Conservation (phyloP, 2,797 vertebrate genomes). For the Galagoides demidoff region DNA sequence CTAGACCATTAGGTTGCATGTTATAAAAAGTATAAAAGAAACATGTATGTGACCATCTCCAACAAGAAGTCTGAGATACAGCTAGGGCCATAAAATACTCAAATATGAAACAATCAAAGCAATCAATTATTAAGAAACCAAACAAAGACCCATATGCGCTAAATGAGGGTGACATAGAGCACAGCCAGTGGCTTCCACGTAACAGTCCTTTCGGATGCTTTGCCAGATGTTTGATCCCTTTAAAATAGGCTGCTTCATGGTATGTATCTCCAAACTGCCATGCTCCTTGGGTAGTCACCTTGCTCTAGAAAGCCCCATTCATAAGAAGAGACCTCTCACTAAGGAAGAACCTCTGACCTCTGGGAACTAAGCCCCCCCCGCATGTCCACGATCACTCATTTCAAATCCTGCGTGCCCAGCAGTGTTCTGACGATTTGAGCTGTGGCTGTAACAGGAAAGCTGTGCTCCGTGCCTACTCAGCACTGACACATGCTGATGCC, state of each 20-base stretch:
- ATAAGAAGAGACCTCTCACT: neutral
- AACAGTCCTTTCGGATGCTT: neutral
- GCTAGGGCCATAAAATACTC: neutral
- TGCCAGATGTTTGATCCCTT: neutral
- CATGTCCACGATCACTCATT: neutral
- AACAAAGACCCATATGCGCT: neutral
- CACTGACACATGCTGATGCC: neutral
- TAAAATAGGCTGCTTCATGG: neutral
- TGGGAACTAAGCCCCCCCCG: neutral
- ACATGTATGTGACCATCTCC: neutral
- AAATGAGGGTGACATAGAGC: neutral
- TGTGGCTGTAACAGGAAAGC: neutral
- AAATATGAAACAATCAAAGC: neutral
- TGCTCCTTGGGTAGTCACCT: neutral
- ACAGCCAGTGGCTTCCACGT: neutral
- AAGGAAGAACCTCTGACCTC: too few relatives aligned
- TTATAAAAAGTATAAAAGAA: neutral
- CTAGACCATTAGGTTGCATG: neutral
- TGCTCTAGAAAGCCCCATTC: neutral
- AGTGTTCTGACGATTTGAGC: neutral
- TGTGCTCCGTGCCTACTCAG: neutral
- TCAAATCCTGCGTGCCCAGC: neutral
- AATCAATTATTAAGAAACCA: neutral
- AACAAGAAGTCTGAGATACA: neutral
- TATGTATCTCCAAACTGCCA: neutral